A percentile compares a stretch with the other conserved stretches of the same genome.
Evolutionary conservation across 30 jellyfish, hydroid and myxozoan species (phyloP).

Genomic region (Turritopsis dohrnii): DNA sequence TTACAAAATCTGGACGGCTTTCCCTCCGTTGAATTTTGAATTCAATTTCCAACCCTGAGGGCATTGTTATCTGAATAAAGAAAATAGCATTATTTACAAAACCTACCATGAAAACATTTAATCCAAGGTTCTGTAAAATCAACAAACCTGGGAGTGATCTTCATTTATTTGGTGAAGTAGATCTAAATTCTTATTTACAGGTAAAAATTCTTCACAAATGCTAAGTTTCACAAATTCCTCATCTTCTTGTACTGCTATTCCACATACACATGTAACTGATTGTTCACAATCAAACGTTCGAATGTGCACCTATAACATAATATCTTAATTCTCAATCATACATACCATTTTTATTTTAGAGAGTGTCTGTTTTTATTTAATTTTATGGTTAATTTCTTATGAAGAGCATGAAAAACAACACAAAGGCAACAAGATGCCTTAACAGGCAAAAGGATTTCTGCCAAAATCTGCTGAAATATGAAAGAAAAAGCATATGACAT

Average conservation of each 20-base stretch:
- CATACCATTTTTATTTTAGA: no score
- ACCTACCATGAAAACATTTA: not conserved
- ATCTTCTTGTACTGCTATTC: constrained; percentile 4
- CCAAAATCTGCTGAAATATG: no score
- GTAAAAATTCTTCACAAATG: not conserved
- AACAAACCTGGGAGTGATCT: not conserved
- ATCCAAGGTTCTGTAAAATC: not conserved
- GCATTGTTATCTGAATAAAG: not conserved
- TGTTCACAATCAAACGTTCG: constrained; percentile 17
- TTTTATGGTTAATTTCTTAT: no score
- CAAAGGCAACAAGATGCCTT: no score
- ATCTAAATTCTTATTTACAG: not conserved
- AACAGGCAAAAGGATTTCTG: no score
- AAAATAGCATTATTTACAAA: not conserved
- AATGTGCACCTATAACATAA: constrained; percentile 14
- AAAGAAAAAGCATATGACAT: no score
- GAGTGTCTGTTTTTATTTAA: no score
- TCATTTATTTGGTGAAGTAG: not conserved
- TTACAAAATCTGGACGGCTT: constrained; percentile 10
- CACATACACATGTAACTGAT: constrained; percentile 17
- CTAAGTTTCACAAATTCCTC: not conserved
- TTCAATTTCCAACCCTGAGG: not conserved
- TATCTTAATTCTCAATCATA: not conserved
- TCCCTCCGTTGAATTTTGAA: not conserved
- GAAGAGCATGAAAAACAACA: no score